Evolutionary conservation across 2,888 invertebrate genomes (phyloP), one percentile per base, ranked within the genome.

Genomic region (Nematopogon swammerdamellus): DNA sequence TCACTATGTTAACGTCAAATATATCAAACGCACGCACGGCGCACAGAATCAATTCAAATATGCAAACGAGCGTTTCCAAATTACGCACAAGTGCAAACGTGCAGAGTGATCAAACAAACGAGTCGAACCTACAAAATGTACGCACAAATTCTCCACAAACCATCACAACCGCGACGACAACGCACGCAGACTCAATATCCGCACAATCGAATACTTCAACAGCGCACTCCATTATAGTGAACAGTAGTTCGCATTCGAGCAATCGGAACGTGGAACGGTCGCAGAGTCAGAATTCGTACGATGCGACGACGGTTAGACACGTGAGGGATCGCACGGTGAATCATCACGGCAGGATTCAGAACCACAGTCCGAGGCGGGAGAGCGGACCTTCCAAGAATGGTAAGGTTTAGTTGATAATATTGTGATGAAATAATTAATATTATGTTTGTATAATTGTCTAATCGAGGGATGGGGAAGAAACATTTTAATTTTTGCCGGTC

Each of bases 261-360:
- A 25, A 25, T 25, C 8, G 36, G 0, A 67, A 60, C 53, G 61
- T 79, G 0, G 77, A 74, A 55, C 54, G 77, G 2, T 70, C 75
- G 2, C 60, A 64, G 1, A 77, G 77, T 60, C 74, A 75, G 52
- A 77, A 70, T 45, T 63, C 69, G 0, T 73, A 65, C 45, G 76
- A 77, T 42, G 55, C 61, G 1, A 60, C 62, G 0, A 63, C 68
- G 53, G 43, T 56, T 18, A 64, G 66, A 54, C 67, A 25, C 25
- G 25, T 25, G 25, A 25, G 25, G 25, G 25, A 25, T 4, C 4
- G 25, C 5, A 10, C 25, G 25, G 5, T 4, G 25, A 25, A 25
- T 10, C 25, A 4, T 4, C 4, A 25, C 5, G 25, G n/a, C n/a
- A n/a, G n/a, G n/a, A n/a, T n/a, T n/a, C n/a, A 14, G 45, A 65